Evolutionary conservation across 2,113 vertebrate genomes (phyloP).

Genomic region (Phalacrocorax brasilianus): DNA sequence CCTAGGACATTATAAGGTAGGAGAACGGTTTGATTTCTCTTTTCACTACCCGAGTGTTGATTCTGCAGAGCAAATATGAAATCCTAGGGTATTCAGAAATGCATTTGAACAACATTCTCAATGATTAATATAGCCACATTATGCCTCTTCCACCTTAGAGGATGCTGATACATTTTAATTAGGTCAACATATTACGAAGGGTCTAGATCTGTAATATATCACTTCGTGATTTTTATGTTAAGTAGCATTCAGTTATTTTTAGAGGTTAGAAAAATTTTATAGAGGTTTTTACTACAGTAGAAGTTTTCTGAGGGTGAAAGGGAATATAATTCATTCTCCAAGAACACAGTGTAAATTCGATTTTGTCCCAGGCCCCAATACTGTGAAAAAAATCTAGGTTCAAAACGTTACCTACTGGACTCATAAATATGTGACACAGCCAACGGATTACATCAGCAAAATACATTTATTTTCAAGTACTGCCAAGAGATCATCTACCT

Average conservation of each 20-base stretch:
- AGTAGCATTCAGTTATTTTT: neutral
- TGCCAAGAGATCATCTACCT: neutral
- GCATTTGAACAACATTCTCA: neutral
- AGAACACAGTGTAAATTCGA: neutral
- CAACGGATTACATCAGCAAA: neutral
- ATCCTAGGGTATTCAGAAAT: neutral
- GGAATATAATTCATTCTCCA: neutral
- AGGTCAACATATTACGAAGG: neutral
- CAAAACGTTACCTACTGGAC: neutral
- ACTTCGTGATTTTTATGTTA: neutral
- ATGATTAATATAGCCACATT: neutral
- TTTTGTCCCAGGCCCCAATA: neutral
- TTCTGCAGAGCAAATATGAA: neutral
- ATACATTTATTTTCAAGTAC: neutral
- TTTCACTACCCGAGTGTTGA: neutral
- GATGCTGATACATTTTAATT: neutral
- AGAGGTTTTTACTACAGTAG: neutral
- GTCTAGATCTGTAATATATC: neutral
- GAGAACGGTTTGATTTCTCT: neutral
- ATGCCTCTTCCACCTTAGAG: rapidly evolving
- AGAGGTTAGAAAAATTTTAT: neutral
- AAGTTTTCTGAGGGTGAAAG: neutral
- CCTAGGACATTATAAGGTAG: neutral
- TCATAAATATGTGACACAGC: rapidly evolving
- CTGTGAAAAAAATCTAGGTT: neutral